phyloP scores from a whole-genome alignment of 2,797 vertebrate species.

The Ceryle rudis region DNA sequence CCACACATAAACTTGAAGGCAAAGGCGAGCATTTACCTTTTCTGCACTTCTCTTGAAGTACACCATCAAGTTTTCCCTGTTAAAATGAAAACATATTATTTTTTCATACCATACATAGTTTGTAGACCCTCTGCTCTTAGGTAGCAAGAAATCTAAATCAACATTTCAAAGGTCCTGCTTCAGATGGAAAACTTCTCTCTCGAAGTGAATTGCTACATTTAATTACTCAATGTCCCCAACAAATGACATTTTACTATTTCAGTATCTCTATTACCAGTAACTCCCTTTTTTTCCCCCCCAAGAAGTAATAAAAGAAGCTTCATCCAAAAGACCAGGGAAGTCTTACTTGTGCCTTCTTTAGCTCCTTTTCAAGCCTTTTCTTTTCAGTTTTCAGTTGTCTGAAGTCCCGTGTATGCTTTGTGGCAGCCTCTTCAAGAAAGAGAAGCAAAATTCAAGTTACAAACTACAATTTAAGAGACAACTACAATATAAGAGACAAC shows the following conservation, averaged over 20 bases:
- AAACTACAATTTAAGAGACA: neutral
- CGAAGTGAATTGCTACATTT: neutral
- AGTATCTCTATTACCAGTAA: neutral
- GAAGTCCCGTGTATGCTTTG: slow-evolving; percentile 84
- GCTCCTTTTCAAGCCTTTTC: slow-evolving; percentile 84
- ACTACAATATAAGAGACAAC: neutral
- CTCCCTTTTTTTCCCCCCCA: neutral
- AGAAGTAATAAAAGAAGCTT: neutral
- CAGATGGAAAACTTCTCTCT: neutral
- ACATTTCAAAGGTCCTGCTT: neutral
- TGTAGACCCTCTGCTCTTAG: neutral
- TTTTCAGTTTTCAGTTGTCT: slow-evolving; percentile 86
- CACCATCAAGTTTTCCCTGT: slow-evolving; percentile 83
- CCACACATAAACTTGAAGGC: neutral
- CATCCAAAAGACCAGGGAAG: neutral
- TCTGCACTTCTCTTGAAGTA: slow-evolving; percentile 80
- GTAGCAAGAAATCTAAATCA: neutral
- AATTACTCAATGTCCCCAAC: neutral
- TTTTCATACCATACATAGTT: neutral
- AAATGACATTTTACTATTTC: neutral
- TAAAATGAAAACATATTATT: slow-evolving; percentile 18
- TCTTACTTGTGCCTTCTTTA: slow-evolving; percentile 84
- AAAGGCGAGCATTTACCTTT: slow-evolving; percentile 83
- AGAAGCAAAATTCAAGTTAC: neutral
- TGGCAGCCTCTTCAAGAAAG: slow-evolving; percentile 80